These are phyloP conservation scores for Ellobium chinense DNA, from an alignment of 2,888 invertebrate genomes.

Conservation along the genomic window DNA sequence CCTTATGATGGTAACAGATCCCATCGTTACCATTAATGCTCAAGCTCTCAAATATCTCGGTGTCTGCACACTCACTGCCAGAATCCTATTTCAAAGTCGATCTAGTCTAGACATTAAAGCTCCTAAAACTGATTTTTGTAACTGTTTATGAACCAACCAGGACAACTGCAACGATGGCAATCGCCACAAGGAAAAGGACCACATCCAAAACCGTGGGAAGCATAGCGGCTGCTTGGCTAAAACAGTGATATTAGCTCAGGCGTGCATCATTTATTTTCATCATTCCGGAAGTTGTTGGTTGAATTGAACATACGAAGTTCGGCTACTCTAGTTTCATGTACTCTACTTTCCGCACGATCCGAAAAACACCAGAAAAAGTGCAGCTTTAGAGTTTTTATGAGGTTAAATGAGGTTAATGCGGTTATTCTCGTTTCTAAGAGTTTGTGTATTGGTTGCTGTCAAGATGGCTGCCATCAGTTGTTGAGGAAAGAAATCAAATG, in stretches of 20 bases:
- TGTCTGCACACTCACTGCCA: too few relatives aligned
- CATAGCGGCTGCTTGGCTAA: background rate
- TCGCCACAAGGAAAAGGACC: background rate
- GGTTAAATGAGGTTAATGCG: background rate
- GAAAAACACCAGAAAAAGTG: background rate
- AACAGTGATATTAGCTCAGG: background rate
- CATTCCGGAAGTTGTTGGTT: conserved; percentile 44
- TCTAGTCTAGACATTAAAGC: too few relatives aligned
- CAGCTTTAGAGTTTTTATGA: background rate
- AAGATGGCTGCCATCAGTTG: conserved; percentile 36
- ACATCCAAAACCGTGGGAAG: conserved; percentile 22
- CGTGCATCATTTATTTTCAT: conserved; percentile 24
- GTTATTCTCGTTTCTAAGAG: background rate
- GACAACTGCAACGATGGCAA: conserved; percentile 2
- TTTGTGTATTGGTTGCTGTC: conserved; percentile 37
- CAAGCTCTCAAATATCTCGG: too few relatives aligned
- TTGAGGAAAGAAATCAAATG: too few relatives aligned
- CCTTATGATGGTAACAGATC: too few relatives aligned
- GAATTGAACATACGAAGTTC: too few relatives aligned
- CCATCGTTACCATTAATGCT: too few relatives aligned
- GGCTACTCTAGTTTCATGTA: too few relatives aligned
- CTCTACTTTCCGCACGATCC: background rate
- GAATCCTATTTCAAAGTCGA: too few relatives aligned
- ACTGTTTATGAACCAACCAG: too few relatives aligned
- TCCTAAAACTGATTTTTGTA: too few relatives aligned